Evolutionary conservation across 2,113 vertebrate species (phyloP).

Genomic region (Cariama cristata): DNA sequence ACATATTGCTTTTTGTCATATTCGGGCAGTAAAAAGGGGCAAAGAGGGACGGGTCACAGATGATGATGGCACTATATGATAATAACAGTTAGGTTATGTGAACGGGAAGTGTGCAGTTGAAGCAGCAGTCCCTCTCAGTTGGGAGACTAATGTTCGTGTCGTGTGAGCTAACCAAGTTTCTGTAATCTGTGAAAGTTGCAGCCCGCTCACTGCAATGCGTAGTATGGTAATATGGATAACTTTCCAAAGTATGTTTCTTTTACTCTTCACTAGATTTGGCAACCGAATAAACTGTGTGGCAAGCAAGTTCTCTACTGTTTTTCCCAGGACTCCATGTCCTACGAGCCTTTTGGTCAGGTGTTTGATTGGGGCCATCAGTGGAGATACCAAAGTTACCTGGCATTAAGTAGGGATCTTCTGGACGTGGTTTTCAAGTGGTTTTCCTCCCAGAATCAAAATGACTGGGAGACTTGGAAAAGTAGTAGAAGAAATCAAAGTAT

Average conservation of each 20-base stretch:
- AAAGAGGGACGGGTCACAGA: background rate
- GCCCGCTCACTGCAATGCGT: background rate
- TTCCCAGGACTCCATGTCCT: background rate
- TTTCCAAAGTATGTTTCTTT: background rate
- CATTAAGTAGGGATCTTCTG: background rate
- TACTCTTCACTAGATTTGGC: background rate
- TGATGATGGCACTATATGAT: background rate
- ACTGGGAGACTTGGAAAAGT: background rate
- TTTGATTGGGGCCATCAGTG: accelerated
- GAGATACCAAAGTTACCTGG: background rate
- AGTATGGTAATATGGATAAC: accelerated
- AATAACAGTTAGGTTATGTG: background rate
- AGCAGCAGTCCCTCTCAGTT: background rate
- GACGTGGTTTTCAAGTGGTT: background rate
- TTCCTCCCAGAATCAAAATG: background rate
- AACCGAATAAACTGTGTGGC: background rate
- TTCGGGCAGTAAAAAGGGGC: background rate
- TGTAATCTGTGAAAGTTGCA: background rate
- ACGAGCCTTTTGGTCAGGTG: background rate
- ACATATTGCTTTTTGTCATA: background rate
- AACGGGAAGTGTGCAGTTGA: background rate
- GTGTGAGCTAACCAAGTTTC: accelerated
- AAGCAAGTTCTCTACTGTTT: background rate
- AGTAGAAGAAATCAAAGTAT: background rate
- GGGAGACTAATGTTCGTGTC: background rate